phyloP scores from a whole-genome alignment of 2,888 invertebrate genomes.

The Pecten maximus region DNA sequence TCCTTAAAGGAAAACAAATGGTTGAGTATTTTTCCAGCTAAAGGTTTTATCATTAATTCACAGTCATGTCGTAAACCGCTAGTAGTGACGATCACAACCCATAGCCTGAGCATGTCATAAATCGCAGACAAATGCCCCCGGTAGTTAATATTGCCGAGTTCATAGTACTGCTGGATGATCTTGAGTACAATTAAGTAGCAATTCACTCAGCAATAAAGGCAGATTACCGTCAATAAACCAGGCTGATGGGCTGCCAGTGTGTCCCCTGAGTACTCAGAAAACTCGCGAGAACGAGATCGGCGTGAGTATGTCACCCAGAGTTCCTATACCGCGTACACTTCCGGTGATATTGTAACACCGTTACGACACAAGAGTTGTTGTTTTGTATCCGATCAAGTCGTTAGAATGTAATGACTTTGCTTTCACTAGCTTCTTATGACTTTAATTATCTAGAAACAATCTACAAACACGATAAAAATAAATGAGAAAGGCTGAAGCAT shows the following conservation, averaged over 20 bases:
- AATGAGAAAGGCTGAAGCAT: too few species aligned
- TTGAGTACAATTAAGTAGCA: slow-evolving; percentile 19
- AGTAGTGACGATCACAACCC: neutral
- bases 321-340: neutral
- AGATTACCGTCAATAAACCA: slow-evolving; percentile 30
- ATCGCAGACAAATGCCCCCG: neutral
- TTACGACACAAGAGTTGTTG: neutral
- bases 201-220: neutral
- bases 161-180: neutral
- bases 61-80: neutral
- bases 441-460: neutral
- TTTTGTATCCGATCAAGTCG: neutral
- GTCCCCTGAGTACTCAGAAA: neutral
- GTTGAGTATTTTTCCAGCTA: neutral
- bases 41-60: slow-evolving; percentile 5
- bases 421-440: neutral
- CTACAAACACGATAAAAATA: neutral
- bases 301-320: neutral
- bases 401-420: neutral
- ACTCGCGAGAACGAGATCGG: neutral
- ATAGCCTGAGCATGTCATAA: neutral
- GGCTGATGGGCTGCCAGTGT: neutral
- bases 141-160: neutral
- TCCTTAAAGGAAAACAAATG: slow-evolving; percentile 11
- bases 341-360: neutral